A percentile compares a stretch with the other conserved stretches of the same genome.
Conservation (phyloP, 1,140 invertebrate species). For the Drosophila nasuta region DNA sequence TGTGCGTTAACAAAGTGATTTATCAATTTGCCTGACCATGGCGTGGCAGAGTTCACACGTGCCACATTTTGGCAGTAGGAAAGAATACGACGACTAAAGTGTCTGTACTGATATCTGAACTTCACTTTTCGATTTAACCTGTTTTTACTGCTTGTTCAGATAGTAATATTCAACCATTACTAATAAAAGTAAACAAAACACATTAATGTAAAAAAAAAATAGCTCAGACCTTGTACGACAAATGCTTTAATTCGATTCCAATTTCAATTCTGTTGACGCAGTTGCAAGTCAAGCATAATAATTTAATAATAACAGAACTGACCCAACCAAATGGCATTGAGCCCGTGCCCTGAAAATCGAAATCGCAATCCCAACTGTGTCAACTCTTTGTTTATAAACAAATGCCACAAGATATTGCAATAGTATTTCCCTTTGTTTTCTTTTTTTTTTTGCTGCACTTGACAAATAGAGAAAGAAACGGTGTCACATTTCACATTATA, state of each 20-base stretch:
- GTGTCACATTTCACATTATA: conserved; percentile 39
- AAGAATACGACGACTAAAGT: background rate
- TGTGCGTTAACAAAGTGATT: conserved; percentile 10
- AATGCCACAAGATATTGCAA: conserved; percentile 28
- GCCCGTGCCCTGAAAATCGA: conserved; percentile 32
- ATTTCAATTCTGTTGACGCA: conserved; percentile 48
- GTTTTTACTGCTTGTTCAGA: conserved; percentile 25
- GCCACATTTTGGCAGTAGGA: background rate
- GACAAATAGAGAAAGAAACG: conserved; percentile 13
- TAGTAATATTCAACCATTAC: conserved; percentile 26
- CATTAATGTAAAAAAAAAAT: background rate
- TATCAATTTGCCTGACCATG: conserved; percentile 4
- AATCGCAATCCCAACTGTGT: conserved; percentile 39
- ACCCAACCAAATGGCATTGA: conserved; percentile 53
- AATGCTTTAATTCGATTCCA: conserved; percentile 43
- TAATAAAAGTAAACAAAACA: background rate
- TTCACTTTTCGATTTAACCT: conserved; percentile 16
- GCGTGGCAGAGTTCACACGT: conserved; percentile 15
- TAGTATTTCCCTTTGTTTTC: background rate
- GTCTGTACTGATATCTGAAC: conserved; percentile 15
- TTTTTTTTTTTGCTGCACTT: conserved; percentile 4
- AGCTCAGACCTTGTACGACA: conserved; percentile 47
- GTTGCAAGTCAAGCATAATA: conserved; percentile 23
- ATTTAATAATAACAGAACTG: conserved; percentile 46
- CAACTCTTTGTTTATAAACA: conserved; percentile 57